Conservation (phyloP, 2,113 vertebrate genomes). For the Corythoichthys intestinalis region DNA sequence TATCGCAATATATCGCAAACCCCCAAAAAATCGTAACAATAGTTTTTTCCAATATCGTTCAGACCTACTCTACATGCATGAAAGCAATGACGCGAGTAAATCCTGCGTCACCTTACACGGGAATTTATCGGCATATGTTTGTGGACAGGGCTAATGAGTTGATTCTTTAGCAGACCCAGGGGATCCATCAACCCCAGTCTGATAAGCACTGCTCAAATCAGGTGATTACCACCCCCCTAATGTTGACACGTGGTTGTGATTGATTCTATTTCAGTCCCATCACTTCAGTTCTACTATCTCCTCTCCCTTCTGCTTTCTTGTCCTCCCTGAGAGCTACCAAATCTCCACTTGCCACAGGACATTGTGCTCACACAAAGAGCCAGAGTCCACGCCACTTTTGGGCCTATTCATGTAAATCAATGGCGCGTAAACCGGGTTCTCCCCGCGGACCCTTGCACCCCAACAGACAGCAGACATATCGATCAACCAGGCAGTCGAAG, state of each 20-base stretch:
- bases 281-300: slow-evolving; percentile 16
- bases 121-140: no score
- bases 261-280: background rate
- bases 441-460: slow-evolving; percentile 37
- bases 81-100: no score
- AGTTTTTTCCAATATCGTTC: no score
- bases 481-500: slow-evolving; percentile 45
- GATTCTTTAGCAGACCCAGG: background rate
- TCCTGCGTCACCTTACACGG: no score
- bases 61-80: no score
- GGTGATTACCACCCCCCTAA: background rate
- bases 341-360: slow-evolving; percentile 32
- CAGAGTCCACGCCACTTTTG: slow-evolving; percentile 54
- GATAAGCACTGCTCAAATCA: background rate
- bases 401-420: slow-evolving; percentile 57
- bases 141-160: no score
- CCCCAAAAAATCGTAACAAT: no score
- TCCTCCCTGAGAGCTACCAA: slow-evolving; percentile 38
- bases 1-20: no score
- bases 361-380: slow-evolving; percentile 65
- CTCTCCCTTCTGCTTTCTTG: slow-evolving; percentile 13
- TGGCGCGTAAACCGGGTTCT: slow-evolving; percentile 51
- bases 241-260: background rate
- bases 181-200: background rate
- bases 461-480: slow-evolving; percentile 45